Evolutionary conservation across 2,113 vertebrate genomes (phyloP).

Genomic region (Cheirogaleus medius): DNA sequence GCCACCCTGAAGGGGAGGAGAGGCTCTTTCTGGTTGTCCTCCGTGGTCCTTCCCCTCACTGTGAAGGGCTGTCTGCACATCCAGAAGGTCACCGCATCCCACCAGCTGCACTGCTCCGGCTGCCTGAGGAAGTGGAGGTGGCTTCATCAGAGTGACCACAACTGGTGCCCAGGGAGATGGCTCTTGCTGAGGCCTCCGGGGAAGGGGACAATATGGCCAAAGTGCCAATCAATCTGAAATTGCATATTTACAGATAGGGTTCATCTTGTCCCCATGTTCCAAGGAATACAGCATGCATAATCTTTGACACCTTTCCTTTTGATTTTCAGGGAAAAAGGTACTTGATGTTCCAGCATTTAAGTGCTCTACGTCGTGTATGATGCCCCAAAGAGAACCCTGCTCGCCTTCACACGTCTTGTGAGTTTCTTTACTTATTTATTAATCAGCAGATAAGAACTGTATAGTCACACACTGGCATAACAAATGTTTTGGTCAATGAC

Average conservation of each 20-base stretch:
- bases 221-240: background rate
- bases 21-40: background rate
- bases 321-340: background rate
- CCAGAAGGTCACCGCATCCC: background rate
- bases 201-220: background rate
- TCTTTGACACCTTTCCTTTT: background rate
- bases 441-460: background rate
- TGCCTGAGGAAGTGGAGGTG: background rate
- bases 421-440: background rate
- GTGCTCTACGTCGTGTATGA: fast-evolving
- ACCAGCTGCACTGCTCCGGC: background rate
- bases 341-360: background rate
- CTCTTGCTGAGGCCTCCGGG: background rate
- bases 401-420: background rate
- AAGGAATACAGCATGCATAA: background rate
- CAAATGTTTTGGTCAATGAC: background rate
- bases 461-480: background rate
- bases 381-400: background rate
- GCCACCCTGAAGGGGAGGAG: background rate
- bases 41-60: background rate
- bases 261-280: background rate
- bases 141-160: background rate
- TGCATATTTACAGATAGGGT: background rate
- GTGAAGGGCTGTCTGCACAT: background rate
- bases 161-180: too few relatives aligned